Conservation (phyloP, 2,888 invertebrate genomes). For the Diabrotica balteata region DNA sequence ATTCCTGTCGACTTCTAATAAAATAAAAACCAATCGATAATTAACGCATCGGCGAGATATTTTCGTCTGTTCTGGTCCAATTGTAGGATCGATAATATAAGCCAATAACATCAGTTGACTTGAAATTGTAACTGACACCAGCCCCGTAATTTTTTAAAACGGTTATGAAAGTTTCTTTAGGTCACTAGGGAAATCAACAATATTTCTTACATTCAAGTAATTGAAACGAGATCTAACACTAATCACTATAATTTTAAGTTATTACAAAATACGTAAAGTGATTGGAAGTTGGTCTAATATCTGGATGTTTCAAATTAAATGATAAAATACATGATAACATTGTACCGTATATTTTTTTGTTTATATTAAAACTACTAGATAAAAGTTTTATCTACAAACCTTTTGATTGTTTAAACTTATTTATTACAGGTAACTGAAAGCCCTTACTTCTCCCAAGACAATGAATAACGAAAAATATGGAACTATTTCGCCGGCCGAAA, state of each 20-base stretch:
- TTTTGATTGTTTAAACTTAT: not conserved
- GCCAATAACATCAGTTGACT: not conserved
- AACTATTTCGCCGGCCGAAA: constrained; percentile 50
- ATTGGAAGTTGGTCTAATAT: no score
- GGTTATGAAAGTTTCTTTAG: not conserved
- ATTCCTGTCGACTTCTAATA: not conserved
- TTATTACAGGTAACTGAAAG: constrained; percentile 19
- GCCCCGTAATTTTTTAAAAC: not conserved
- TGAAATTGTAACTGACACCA: not conserved
- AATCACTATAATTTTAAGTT: no score
- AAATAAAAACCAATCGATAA: constrained; percentile 4
- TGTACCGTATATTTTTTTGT: no score
- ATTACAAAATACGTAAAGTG: no score
- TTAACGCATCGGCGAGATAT: constrained; percentile 2
- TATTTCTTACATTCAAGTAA: not conserved
- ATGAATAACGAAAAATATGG: constrained; percentile 52
- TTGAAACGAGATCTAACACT: no score
- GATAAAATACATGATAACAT: no score
- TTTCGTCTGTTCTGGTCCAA: not conserved
- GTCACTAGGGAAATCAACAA: no score
- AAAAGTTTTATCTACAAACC: no score
- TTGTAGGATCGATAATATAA: not conserved
- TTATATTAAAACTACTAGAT: no score
- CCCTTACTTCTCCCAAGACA: constrained; percentile 36
- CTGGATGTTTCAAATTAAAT: no score